These are phyloP conservation scores for Phortica okadai DNA, from an alignment of 2,888 invertebrate genomes.

Conservation along the genomic window DNA sequence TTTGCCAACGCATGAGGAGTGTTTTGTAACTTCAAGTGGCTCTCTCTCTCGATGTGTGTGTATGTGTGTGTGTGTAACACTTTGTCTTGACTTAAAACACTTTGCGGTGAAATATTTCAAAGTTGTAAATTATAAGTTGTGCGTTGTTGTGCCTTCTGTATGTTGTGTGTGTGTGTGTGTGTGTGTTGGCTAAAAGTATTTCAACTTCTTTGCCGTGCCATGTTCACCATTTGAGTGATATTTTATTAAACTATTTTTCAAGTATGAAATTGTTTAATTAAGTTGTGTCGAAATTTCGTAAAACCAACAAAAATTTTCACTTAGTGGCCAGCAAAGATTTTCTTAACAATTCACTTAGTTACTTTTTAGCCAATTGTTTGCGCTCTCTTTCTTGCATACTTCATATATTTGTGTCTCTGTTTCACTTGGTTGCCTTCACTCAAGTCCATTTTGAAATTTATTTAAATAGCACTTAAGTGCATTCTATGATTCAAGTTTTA, in stretches of 20 bases:
- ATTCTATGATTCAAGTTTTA: neutral
- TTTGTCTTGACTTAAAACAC: conserved; percentile 17
- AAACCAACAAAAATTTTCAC: neutral
- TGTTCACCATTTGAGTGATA: neutral
- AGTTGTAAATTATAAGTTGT: neutral
- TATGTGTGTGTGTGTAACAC: neutral
- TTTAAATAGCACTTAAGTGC: neutral
- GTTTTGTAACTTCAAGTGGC: neutral
- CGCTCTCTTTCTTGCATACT: neutral
- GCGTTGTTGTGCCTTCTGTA: neutral
- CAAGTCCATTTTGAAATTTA: neutral
- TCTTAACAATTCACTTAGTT: neutral
- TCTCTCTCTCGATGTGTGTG: neutral
- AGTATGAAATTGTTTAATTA: conserved; percentile 19
- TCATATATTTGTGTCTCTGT: neutral
- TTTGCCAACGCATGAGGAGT: conserved; percentile 11
- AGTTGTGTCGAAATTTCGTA: neutral
- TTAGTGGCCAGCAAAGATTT: neutral
- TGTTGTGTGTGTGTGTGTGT: neutral
- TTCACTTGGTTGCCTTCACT: too few relatives aligned
- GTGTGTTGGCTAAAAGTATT: neutral
- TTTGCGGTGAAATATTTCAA: conserved; percentile 7
- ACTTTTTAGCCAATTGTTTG: neutral
- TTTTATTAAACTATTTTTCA: conserved; percentile 1
- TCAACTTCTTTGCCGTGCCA: neutral